These are phyloP conservation scores for Vulpes vulpes DNA, from an alignment of 2,113 vertebrate genomes.

Conservation along the genomic window DNA sequence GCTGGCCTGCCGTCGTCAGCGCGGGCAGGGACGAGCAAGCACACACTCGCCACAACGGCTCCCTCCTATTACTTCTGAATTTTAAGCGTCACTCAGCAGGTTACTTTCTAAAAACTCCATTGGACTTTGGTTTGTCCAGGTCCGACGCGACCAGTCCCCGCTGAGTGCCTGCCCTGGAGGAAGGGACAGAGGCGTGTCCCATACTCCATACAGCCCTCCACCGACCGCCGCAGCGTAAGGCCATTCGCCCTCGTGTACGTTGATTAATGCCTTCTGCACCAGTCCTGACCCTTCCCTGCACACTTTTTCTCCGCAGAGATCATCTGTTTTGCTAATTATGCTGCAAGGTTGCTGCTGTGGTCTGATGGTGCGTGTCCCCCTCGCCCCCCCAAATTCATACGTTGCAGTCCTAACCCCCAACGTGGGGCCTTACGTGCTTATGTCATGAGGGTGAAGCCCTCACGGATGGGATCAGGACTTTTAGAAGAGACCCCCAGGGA, in stretches of 20 bases:
- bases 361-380: neutral
- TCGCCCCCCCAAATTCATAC: neutral
- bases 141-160: neutral
- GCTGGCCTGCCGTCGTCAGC: neutral
- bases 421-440: neutral
- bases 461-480: too few relatives aligned
- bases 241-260: neutral
- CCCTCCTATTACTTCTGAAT: neutral
- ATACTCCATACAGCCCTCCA: neutral
- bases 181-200: neutral
- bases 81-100: neutral
- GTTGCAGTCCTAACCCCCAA: neutral
- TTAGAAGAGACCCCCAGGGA: neutral
- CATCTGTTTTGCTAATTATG: neutral
- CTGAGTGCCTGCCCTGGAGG: neutral
- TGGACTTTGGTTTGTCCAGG: slow-evolving; percentile 14
- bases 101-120: neutral
- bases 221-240: neutral
- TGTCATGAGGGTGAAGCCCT: neutral
- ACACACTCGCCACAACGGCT: neutral
- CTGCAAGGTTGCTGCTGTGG: neutral
- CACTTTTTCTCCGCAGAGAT: neutral
- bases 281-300: neutral
- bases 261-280: neutral
- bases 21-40: neutral